A percentile compares a stretch with the other conserved stretches of the same genome.
These are phyloP conservation scores for Adelges cooleyi DNA, from an alignment of 1,140 invertebrate genomes.

Conservation along the genomic window DNA sequence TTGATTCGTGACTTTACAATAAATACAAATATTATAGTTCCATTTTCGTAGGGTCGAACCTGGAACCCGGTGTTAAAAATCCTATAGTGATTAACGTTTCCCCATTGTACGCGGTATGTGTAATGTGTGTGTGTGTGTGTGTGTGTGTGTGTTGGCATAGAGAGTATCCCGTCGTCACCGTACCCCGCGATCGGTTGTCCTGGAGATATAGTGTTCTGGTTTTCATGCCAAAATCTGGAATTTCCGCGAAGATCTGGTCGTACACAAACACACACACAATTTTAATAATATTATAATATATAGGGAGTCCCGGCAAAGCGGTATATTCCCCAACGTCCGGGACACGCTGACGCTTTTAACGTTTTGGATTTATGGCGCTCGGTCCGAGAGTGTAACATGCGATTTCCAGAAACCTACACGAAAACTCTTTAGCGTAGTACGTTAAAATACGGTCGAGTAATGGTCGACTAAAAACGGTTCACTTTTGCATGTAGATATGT, in stretches of 20 bases:
- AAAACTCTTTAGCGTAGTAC: too few relatives aligned
- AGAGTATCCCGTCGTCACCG: not conserved
- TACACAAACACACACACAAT: too few relatives aligned
- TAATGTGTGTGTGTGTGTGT: not conserved
- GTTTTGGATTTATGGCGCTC: constrained; percentile 3
- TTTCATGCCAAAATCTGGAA: constrained; percentile 21
- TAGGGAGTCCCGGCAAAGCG: too few relatives aligned
- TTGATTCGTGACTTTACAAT: not conserved
- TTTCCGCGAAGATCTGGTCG: not conserved
- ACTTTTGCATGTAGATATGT: too few relatives aligned
- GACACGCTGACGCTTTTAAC: too few relatives aligned
- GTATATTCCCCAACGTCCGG: too few relatives aligned
- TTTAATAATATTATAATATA: too few relatives aligned
- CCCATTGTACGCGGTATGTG: not conserved
- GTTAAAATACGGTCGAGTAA: too few relatives aligned
- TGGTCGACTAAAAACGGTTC: too few relatives aligned
- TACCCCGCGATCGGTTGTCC: not conserved
- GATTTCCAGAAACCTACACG: not conserved
- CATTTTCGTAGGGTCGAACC: not conserved
- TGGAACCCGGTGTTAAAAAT: constrained; percentile 14
- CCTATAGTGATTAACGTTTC: constrained; percentile 25
- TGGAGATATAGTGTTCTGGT: constrained; percentile 21
- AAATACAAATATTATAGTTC: not conserved
- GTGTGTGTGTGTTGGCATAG: not conserved
- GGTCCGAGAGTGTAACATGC: not conserved